Base-by-base conservation (phyloP, 2,113 vertebrate genomes). In the Strix aluco region DNA sequence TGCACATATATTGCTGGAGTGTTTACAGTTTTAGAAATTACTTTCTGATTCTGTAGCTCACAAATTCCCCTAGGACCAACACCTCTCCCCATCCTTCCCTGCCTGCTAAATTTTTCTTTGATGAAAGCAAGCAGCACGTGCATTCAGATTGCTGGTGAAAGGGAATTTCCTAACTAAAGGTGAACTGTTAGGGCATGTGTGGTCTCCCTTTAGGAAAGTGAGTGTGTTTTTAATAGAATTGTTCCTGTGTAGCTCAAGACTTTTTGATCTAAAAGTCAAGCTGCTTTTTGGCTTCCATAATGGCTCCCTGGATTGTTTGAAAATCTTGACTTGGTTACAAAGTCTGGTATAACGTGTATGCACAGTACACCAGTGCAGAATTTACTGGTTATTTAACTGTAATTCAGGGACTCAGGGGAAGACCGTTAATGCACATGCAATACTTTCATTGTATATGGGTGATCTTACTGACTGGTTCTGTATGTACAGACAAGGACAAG, bases 101-200 rank as follows among this genome's bases (percentile, higher is more conserved):
- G 58, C 74, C 71, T 9, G 36, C 70, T 46, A 5, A 26, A 11
- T 82, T 82, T 75, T 54, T 25, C 66, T 92, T 82, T 65, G 91
- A 63, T 84, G 70, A 61, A 54, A 63, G 52, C 58, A 49, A 78
- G 70, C 57, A 52, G 74, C 73, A 63, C 1, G 2, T 78, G 75
- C 1, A 1, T 44, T 73, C n/a, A 4, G 65, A 25, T 65, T 30
- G 84, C 52, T 15, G 58, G 52, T 15, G 54, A 36, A 69, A 75
- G 91, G 93, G 87, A 81, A 85, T 95, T 97, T 92, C 78, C 94
- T 55, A 69, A 87, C 30, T 27, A 32, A 52, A 18, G 32, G 57
- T 61, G 84, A 91, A 77, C 58, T 77, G 73, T 58, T n/a, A 34
- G 66, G 90, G 70, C 69, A 26, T 69, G 94, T 75, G 91, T 74